Percentiles rank a stretch among this genome's conserved stretches.
phyloP scores from a whole-genome alignment of 2,113 vertebrate genomes.

The Syngnathus scovelli region DNA sequence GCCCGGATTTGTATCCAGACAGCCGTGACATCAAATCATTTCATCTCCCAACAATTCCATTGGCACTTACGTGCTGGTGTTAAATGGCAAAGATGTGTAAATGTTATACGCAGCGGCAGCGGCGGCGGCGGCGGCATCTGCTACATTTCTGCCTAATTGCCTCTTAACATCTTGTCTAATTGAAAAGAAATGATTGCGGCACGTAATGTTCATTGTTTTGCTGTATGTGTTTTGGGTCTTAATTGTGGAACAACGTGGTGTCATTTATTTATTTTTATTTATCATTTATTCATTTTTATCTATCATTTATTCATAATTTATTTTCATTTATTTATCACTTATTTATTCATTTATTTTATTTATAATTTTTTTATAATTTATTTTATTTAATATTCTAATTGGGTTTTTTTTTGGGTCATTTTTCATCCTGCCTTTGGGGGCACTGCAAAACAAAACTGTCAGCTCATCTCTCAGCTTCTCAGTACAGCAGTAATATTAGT shows the following conservation, averaged over 20 bases:
- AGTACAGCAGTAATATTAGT: neutral
- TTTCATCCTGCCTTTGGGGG: too few species aligned
- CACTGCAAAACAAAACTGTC: too few species aligned
- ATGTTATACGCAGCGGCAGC: conserved; percentile 1
- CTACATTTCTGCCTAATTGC: conserved; percentile 34
- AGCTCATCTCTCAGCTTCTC: neutral
- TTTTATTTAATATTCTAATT: too few species aligned
- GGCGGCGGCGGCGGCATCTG: conserved; percentile 7
- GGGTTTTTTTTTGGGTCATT: too few species aligned
- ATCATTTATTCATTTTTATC: too few species aligned
- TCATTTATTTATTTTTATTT: too few species aligned
- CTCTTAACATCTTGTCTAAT: conserved; percentile 25
- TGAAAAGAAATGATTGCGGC: conserved; percentile 20
- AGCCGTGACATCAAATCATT: neutral
- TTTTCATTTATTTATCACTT: too few species aligned
- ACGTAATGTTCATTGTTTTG: conserved; percentile 40
- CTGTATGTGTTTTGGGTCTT: neutral
- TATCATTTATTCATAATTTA: too few species aligned
- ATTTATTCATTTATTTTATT: too few species aligned
- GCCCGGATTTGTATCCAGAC: neutral
- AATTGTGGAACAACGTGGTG: neutral
- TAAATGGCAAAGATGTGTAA: conserved; percentile 4
- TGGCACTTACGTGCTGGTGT: conserved; percentile 7
- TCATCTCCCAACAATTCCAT: conserved; percentile 2
- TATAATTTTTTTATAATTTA: too few species aligned